These are phyloP conservation scores for Osmoderma eremita DNA, from an alignment of 2,888 invertebrate genomes.

Conservation along the genomic window DNA sequence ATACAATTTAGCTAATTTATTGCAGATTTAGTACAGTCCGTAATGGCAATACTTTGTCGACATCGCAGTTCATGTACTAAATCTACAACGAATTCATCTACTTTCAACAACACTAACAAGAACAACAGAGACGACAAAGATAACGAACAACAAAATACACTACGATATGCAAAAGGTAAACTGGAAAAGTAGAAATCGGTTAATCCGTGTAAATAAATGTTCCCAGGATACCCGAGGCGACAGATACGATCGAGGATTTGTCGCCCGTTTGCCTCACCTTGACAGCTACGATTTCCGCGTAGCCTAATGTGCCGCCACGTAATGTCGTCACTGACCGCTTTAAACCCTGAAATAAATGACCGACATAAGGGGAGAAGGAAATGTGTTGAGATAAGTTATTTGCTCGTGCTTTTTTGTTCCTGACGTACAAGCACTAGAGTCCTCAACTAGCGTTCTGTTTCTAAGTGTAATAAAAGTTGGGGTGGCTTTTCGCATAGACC, in stretches of 20 bases:
- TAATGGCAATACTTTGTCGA: background rate
- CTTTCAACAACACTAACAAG: constrained; percentile 17
- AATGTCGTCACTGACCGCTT: constrained; percentile 94
- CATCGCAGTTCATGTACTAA: background rate
- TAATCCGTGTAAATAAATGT: constrained; percentile 25
- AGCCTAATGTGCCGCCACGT: constrained; percentile 86
- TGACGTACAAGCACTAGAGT: background rate
- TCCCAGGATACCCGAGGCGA: constrained; percentile 16
- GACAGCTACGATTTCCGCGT: constrained; percentile 96
- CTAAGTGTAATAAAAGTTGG: background rate
- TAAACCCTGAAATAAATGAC: constrained; percentile 77
- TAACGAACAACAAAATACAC: constrained; percentile 20
- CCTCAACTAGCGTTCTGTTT: background rate
- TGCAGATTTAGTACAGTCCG: background rate
- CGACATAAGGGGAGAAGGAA: constrained; percentile 39
- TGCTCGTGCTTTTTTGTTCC: background rate
- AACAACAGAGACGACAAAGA: constrained; percentile 3
- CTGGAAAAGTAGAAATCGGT: constrained; percentile 17
- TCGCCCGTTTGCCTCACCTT: constrained; percentile 74
- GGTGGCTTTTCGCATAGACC: background rate
- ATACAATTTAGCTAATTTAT: background rate
- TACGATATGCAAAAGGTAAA: constrained; percentile 17
- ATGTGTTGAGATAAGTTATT: background rate
- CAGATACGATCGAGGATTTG: constrained; percentile 1
- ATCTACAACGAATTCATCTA: constrained; percentile 15